Evolutionary conservation across 2,797 vertebrate species (phyloP).

Genomic region (Choloepus didactylus): DNA sequence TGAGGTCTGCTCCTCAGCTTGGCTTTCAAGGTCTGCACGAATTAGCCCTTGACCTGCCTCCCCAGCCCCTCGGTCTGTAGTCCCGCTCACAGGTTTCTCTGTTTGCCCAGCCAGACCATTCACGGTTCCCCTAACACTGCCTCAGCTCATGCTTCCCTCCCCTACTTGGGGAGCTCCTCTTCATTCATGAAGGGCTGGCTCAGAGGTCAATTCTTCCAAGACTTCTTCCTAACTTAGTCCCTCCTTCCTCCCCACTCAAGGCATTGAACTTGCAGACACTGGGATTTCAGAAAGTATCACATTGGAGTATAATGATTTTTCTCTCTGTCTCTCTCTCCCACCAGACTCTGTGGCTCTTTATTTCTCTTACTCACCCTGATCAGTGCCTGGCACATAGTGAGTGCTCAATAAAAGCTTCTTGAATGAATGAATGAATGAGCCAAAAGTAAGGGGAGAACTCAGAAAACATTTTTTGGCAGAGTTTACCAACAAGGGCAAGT

Average conservation of each 20-base stretch:
- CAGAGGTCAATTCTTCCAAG: accelerated
- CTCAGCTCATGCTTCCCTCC: not conserved
- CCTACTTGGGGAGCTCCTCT: not conserved
- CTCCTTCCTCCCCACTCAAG: not conserved
- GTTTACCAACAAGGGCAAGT: not conserved
- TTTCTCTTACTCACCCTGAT: not conserved
- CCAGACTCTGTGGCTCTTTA: not conserved
- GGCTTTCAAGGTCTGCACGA: not conserved
- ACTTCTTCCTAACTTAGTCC: not conserved
- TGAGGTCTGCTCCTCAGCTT: not conserved
- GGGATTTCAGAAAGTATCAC: not conserved
- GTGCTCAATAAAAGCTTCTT: not conserved
- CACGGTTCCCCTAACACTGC: not conserved
- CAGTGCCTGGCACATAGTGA: not conserved
- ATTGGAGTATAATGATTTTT: not conserved
- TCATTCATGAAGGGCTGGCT: accelerated
- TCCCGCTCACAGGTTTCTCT: not conserved
- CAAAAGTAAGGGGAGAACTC: not conserved
- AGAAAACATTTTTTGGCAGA: not conserved
- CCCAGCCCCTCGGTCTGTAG: too few species aligned
- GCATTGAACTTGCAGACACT: too few species aligned
- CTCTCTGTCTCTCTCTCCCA: not conserved
- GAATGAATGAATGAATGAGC: not conserved
- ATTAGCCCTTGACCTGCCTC: not conserved
- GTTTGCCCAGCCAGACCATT: not conserved